These are phyloP conservation scores for Malachius bipustulatus DNA, from an alignment of 2,888 invertebrate genomes.

Conservation along the genomic window DNA sequence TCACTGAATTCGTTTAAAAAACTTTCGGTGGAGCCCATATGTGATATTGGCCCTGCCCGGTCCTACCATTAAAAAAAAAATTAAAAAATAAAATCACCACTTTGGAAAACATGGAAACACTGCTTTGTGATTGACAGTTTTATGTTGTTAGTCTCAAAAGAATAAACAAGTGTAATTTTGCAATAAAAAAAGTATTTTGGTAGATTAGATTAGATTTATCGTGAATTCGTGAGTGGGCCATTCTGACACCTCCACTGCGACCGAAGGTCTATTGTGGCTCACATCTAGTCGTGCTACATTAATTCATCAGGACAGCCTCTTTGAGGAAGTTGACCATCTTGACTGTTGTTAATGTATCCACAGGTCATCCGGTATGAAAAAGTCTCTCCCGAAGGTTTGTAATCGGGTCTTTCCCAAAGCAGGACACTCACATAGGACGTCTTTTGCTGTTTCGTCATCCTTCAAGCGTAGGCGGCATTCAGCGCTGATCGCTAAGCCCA, in stretches of 20 bases:
- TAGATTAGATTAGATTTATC: neutral
- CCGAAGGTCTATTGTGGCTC: conserved; percentile 1
- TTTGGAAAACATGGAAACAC: no score
- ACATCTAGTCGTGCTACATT: no score
- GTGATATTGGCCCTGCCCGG: no score
- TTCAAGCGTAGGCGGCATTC: neutral
- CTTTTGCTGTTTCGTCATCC: conserved; percentile 2
- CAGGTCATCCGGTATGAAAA: neutral
- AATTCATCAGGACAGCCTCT: conserved; percentile 1
- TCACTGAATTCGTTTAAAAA: no score
- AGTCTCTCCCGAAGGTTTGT: neutral
- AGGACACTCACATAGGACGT: neutral
- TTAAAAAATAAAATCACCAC: no score
- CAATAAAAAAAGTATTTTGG: no score
- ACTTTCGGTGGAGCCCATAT: no score
- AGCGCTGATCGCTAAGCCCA: neutral
- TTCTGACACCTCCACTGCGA: neutral
- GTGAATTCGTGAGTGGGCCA: neutral
- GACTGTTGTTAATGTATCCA: neutral
- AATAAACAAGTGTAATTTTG: no score
- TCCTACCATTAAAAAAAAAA: no score
- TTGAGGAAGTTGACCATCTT: neutral
- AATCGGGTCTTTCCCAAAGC: neutral
- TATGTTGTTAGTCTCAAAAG: no score
- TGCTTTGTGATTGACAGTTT: no score